These are phyloP conservation scores for Australoheros scitulus DNA, from an alignment of 2,113 vertebrate species.

Conservation along the genomic window DNA sequence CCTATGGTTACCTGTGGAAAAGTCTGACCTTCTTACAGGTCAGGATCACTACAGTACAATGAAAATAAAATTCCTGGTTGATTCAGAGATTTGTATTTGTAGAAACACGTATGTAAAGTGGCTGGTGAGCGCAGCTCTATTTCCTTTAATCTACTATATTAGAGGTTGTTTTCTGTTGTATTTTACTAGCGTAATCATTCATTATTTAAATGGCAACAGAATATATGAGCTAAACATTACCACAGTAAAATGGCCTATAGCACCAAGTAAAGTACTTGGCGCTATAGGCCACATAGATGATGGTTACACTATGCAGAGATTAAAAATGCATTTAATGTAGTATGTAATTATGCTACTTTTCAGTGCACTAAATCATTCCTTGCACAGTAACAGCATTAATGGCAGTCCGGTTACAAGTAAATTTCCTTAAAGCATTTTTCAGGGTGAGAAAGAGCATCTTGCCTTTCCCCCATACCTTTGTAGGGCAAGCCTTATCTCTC, in stretches of 20 bases:
- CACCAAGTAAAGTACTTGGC: not conserved
- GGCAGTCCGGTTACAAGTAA: constrained; percentile 33
- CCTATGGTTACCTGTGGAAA: not conserved
- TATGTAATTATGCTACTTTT: not conserved
- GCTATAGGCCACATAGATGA: no score
- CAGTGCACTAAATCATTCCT: constrained; percentile 2
- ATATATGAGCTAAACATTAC: constrained; percentile 36
- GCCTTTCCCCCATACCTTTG: constrained; percentile 57
- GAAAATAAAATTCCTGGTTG: not conserved
- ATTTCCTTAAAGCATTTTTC: constrained; percentile 56
- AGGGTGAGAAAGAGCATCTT: constrained; percentile 64
- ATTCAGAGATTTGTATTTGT: not conserved
- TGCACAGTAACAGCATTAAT: constrained; percentile 26
- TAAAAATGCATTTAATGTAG: not conserved
- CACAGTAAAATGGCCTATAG: constrained; percentile 22
- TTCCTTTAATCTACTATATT: constrained; percentile 2
- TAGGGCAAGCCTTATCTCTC: constrained; percentile 68
- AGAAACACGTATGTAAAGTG: not conserved
- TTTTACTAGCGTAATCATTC: constrained; percentile 19
- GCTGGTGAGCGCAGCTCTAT: not conserved
- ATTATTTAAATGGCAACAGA: constrained; percentile 53
- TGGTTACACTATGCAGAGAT: not conserved
- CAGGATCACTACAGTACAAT: not conserved
- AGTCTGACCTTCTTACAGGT: not conserved
- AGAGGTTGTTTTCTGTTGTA: constrained; percentile 20